Evolutionary conservation across 2,113 vertebrate genomes (phyloP).

Genomic region (Forbesichthys papilliferus): DNA sequence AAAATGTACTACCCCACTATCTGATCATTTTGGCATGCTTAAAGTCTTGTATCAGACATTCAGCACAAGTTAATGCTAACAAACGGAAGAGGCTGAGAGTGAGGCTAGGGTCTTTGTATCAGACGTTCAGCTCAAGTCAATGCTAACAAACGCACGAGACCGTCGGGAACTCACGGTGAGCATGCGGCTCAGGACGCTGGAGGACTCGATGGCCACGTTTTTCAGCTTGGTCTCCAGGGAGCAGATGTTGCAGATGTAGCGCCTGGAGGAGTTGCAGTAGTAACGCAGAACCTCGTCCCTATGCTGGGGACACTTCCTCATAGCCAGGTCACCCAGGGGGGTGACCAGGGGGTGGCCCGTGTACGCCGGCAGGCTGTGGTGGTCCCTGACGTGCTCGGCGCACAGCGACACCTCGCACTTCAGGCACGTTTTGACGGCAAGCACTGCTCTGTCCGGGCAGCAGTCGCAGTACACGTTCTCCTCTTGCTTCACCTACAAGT

Average conservation of each 20-base stretch:
- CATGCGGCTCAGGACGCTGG: slow-evolving; percentile 36
- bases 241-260: slow-evolving; percentile 63
- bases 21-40: too few relatives aligned
- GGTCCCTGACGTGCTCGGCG: slow-evolving; percentile 47
- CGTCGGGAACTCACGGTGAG: slow-evolving; percentile 52
- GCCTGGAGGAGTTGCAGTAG: slow-evolving; percentile 56
- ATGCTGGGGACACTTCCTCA: slow-evolving; percentile 61
- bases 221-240: slow-evolving; percentile 43
- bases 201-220: slow-evolving; percentile 19
- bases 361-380: slow-evolving; percentile 54
- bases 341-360: slow-evolving; percentile 55
- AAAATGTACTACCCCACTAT: too few relatives aligned
- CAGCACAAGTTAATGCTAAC: too few relatives aligned
- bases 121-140: not conserved
- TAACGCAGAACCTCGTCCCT: slow-evolving; percentile 51
- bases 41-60: too few relatives aligned
- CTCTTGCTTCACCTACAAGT: slow-evolving; percentile 19
- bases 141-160: not conserved
- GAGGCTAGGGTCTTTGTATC: not conserved
- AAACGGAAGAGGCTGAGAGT: too few relatives aligned
- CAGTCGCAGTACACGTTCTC: slow-evolving; percentile 54
- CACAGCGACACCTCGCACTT: slow-evolving; percentile 69
- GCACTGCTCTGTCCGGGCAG: slow-evolving; percentile 22
- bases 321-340: slow-evolving; percentile 44
- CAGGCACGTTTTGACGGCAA: slow-evolving; percentile 55